phyloP scores from a whole-genome alignment of 2,113 vertebrate species.

The Chaetodon trifascialis region DNA sequence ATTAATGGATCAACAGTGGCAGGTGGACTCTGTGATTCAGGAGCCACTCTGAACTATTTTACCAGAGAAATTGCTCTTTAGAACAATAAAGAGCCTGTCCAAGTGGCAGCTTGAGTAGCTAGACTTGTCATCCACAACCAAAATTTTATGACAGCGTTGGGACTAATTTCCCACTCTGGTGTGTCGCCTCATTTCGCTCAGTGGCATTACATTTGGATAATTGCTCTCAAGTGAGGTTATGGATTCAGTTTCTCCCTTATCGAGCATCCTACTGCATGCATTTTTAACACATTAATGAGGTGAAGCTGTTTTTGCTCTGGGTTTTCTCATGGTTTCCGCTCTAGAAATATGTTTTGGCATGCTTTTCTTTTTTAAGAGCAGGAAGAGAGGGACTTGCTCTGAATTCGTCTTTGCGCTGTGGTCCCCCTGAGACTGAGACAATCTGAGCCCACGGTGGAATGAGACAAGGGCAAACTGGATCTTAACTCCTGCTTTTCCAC shows the following conservation, averaged over 20 bases:
- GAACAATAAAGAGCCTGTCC: not conserved
- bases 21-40: slow-evolving; percentile 29
- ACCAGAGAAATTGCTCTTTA: slow-evolving; percentile 6
- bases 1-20: slow-evolving; percentile 10
- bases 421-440: slow-evolving; percentile 53
- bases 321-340: slow-evolving; percentile 40
- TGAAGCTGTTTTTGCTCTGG: slow-evolving; percentile 14
- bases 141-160: not conserved
- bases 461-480: slow-evolving; percentile 36
- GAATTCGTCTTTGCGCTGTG: slow-evolving; percentile 25
- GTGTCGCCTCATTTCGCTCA: slow-evolving; percentile 23
- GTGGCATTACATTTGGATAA: slow-evolving; percentile 7
- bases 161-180: slow-evolving; percentile 4
- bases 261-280: not conserved
- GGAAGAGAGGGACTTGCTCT: slow-evolving; percentile 30
- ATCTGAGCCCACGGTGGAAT: slow-evolving; percentile 23
- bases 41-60: slow-evolving; percentile 38
- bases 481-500: slow-evolving; percentile 50
- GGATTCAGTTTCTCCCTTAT: not conserved
- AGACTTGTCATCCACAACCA: slow-evolving; percentile 15
- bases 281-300: slow-evolving; percentile 34
- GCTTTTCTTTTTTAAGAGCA: slow-evolving; percentile 21
- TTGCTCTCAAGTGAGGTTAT: slow-evolving; percentile 3
- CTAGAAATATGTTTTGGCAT: slow-evolving; percentile 5
- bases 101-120: not conserved